phyloP scores from a whole-genome alignment of 2,888 invertebrate genomes.

The Oscheius myriophilus region DNA sequence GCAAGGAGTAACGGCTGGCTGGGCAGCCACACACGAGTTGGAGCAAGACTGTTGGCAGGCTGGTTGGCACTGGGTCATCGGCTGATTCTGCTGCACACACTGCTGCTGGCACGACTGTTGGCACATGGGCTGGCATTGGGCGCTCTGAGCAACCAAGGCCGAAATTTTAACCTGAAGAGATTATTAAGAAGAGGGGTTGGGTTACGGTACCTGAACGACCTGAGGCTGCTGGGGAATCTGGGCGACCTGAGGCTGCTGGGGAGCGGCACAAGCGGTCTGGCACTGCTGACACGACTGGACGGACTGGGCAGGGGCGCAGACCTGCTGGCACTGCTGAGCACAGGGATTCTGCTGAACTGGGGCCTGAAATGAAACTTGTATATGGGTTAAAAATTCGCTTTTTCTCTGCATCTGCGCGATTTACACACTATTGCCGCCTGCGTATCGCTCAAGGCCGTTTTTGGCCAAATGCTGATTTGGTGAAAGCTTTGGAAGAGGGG shows the following conservation, averaged over 20 bases:
- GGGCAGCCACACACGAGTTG: conserved; percentile 35
- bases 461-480: too few relatives aligned
- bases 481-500: too few relatives aligned
- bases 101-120: conserved; percentile 48
- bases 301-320: conserved; percentile 21
- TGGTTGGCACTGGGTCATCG: conserved; percentile 42
- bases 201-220: conserved; percentile 16
- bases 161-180: conserved; percentile 33
- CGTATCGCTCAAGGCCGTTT: too few relatives aligned
- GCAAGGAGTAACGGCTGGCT: conserved; percentile 43
- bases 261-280: conserved; percentile 32
- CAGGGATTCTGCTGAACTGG: conserved; percentile 38
- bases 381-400: too few relatives aligned
- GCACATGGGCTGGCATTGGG: conserved; percentile 51
- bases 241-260: conserved; percentile 8
- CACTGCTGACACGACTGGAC: conserved; percentile 28
- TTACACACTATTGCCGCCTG: too few relatives aligned
- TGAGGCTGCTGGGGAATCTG: conserved; percentile 34
- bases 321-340: conserved; percentile 32
- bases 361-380: conserved; percentile 34
- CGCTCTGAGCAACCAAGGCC: conserved; percentile 42
- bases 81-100: conserved; percentile 48
- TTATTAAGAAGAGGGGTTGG: not conserved
- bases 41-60: conserved; percentile 51
- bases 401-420: too few relatives aligned